Evolutionary conservation across 2,888 invertebrate species (phyloP).

Genomic region (Spisula subtruncata): DNA sequence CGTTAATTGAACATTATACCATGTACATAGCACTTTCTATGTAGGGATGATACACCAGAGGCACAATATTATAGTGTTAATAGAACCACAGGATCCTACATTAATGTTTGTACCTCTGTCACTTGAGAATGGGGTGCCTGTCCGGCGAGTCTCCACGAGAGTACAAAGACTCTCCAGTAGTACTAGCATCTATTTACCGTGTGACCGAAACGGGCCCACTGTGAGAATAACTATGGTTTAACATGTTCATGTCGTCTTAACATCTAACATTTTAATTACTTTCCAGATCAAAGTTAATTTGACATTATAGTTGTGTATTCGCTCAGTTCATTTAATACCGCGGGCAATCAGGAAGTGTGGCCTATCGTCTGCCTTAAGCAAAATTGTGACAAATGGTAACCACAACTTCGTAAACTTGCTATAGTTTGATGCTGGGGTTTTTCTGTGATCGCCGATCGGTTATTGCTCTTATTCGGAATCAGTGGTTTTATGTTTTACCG

Average conservation of each 20-base stretch:
- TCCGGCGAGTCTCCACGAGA: no score
- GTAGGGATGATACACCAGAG: no score
- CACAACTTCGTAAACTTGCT: background rate
- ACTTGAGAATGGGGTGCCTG: no score
- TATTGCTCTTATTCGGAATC: background rate
- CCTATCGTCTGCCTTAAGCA: conserved; percentile 24
- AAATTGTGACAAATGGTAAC: background rate
- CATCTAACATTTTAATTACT: background rate
- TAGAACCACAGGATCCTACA: no score
- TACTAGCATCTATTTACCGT: no score
- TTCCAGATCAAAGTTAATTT: background rate
- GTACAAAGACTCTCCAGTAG: no score
- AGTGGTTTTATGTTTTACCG: background rate
- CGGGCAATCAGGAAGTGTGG: conserved; percentile 8
- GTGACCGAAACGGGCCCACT: no score
- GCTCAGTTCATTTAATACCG: background rate
- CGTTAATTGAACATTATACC: no score
- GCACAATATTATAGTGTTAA: no score
- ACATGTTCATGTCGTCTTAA: background rate
- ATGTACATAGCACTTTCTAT: no score
- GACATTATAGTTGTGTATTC: background rate
- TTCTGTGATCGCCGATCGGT: background rate
- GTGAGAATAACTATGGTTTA: background rate
- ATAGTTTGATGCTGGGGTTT: background rate
- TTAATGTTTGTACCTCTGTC: no score